Percentiles rank a stretch among this genome's conserved stretches.
phyloP scores from a whole-genome alignment of 2,797 vertebrate species.

The Diceros bicornis region DNA sequence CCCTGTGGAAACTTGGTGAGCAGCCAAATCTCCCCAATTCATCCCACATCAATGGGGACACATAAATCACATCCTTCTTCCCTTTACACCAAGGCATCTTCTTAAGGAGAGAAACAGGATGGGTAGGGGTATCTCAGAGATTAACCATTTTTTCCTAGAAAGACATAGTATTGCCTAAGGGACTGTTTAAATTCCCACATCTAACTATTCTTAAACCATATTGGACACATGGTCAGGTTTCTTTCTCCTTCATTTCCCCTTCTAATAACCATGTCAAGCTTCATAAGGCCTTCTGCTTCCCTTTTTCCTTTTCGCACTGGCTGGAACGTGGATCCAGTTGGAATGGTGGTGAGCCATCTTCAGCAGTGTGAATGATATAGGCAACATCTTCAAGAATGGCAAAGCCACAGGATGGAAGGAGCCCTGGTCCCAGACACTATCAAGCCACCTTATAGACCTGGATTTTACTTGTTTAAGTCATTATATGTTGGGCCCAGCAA shows the following conservation, averaged over 20 bases:
- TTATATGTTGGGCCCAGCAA: not conserved
- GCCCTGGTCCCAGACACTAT: not conserved
- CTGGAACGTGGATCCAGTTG: not conserved
- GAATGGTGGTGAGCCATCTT: not conserved
- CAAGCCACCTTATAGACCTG: not conserved
- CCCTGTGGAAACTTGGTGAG: not conserved
- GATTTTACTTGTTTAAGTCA: not conserved
- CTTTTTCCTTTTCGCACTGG: not conserved
- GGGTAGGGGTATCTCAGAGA: not conserved
- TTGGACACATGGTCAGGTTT: not conserved
- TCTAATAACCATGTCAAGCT: not conserved
- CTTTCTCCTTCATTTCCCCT: not conserved
- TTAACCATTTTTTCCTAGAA: not conserved
- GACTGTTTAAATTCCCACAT: conserved; percentile 17
- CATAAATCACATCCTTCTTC: not conserved
- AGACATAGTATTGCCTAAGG: not conserved
- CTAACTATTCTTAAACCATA: not conserved
- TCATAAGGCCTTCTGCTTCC: not conserved
- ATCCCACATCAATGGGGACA: not conserved
- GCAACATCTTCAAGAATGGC: not conserved
- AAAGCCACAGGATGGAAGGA: not conserved
- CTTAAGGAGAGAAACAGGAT: not conserved
- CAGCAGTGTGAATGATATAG: not conserved
- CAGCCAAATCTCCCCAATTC: not conserved
- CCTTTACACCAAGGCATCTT: not conserved